phyloP scores from a whole-genome alignment of 2,797 vertebrate species.

The Protosalanx chinensis region DNA sequence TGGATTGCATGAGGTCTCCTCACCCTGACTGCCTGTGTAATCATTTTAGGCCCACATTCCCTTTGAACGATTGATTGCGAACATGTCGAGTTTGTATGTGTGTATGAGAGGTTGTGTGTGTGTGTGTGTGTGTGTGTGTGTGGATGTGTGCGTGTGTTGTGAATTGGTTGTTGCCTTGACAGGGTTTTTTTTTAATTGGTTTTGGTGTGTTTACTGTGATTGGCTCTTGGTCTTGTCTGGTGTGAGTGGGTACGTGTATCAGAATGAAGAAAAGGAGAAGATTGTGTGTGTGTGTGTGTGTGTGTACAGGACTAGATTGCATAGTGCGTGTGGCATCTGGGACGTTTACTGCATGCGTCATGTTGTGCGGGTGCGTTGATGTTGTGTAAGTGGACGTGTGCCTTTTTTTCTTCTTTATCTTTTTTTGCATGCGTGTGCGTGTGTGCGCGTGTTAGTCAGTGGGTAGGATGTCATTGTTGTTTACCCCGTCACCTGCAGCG shows the following conservation, averaged over 20 bases:
- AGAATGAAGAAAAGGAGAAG: background rate
- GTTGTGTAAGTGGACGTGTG: slow-evolving; percentile 2
- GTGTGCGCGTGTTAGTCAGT: slow-evolving; percentile 20
- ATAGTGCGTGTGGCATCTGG: background rate
- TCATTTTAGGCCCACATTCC: background rate
- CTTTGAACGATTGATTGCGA: background rate
- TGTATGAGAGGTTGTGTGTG: background rate
- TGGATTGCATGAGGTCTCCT: background rate
- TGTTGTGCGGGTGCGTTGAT: background rate
- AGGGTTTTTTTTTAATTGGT: background rate
- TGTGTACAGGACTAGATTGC: no score
- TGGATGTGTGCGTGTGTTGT: slow-evolving; percentile 5
- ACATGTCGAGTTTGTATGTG: background rate
- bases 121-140: slow-evolving; percentile 2
- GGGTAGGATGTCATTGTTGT: slow-evolving; percentile 60
- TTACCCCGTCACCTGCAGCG: slow-evolving; percentile 79
- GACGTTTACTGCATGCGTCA: slow-evolving; percentile 10
- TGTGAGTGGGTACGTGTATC: slow-evolving; percentile 4
- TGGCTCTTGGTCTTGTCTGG: background rate
- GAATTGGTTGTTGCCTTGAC: background rate
- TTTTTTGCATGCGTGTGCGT: slow-evolving; percentile 14
- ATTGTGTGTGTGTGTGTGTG: background rate
- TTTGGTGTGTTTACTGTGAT: background rate
- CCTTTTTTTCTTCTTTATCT: background rate
- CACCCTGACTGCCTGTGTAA: background rate